Conservation (phyloP, 2,888 invertebrate genomes). For the Aphodius granarius region DNA sequence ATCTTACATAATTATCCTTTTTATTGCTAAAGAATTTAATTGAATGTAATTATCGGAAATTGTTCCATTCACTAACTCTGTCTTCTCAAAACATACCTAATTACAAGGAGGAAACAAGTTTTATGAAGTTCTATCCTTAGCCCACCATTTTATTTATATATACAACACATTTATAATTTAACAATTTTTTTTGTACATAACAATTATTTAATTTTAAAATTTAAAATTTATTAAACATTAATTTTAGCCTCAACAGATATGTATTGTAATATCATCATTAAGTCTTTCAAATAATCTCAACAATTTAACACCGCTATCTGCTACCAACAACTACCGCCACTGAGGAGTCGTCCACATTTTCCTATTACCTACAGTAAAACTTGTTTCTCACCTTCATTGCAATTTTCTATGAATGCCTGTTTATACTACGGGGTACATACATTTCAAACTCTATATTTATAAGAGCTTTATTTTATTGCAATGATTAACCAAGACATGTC, state of each 20-base stretch:
- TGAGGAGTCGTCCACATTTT: neutral
- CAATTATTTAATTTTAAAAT: conserved; percentile 5
- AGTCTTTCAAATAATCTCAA: conserved; percentile 9
- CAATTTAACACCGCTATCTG: conserved; percentile 1
- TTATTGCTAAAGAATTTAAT: conserved; percentile 29
- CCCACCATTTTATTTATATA: neutral
- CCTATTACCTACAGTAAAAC: neutral
- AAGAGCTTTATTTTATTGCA: too few relatives aligned
- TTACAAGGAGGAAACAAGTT: conserved; percentile 7
- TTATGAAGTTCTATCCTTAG: neutral
- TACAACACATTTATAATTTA: conserved; percentile 8
- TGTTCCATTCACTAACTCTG: conserved; percentile 22
- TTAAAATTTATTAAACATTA: neutral
- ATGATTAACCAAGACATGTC: too few relatives aligned
- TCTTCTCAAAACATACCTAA: neutral
- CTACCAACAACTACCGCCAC: conserved; percentile 8
- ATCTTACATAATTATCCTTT: conserved; percentile 1
- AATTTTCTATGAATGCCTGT: neutral
- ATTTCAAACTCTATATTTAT: neutral
- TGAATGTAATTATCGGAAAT: conserved; percentile 14
- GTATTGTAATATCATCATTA: conserved; percentile 5
- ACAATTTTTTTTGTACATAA: conserved; percentile 11
- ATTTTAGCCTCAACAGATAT: conserved; percentile 4
- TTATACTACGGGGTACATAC: neutral
- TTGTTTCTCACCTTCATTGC: conserved; percentile 2